Evolutionary conservation across 2,888 invertebrate genomes (phyloP).

Genomic region (Thecophora atra): DNA sequence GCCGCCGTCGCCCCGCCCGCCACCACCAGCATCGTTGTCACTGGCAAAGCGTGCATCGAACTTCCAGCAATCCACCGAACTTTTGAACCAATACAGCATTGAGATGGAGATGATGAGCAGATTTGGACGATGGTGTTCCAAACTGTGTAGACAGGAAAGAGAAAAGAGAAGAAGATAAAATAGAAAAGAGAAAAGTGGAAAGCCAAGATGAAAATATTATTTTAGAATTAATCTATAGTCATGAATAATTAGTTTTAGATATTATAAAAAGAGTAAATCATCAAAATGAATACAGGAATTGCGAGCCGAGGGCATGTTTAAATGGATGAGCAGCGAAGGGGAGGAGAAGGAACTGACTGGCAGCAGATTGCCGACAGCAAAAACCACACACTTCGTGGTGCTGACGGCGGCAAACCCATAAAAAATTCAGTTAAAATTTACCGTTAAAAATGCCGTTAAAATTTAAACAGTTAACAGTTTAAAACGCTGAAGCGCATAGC

Average conservation of each 20-base stretch:
- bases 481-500: no score
- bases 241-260: constrained; percentile 21
- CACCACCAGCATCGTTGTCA: constrained; percentile 42
- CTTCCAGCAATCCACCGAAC: constrained; percentile 63
- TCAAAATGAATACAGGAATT: no score
- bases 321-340: no score
- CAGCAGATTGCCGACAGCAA: no score
- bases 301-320: no score
- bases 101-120: constrained; percentile 63
- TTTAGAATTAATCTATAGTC: not conserved
- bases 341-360: no score
- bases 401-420: no score
- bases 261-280: no score
- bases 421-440: no score
- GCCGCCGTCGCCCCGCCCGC: not conserved
- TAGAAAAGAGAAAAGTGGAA: not conserved
- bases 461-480: no score
- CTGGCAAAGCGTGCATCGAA: constrained; percentile 53
- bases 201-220: not conserved
- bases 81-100: constrained; percentile 61
- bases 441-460: no score
- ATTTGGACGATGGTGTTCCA: constrained; percentile 57
- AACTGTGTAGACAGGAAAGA: constrained; percentile 44
- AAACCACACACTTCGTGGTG: no score
- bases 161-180: constrained; percentile 13